A percentile compares a stretch with the other conserved stretches of the same genome.
Conservation (phyloP, 2,797 vertebrate genomes). For the Mionectes olivaceus region DNA sequence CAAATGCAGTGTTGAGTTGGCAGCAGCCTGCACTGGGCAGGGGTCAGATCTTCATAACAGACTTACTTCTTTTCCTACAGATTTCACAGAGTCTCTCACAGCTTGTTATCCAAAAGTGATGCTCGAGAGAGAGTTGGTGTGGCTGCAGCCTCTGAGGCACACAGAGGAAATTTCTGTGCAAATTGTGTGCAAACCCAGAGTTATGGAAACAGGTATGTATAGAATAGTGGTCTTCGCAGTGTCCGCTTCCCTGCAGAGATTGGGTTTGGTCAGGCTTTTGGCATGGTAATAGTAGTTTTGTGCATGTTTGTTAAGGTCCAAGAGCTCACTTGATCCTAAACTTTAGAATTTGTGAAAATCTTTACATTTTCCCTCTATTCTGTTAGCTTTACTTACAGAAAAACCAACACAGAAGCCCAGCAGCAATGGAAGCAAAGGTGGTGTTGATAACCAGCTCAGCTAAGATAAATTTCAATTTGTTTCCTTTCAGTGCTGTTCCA, state of each 20-base stretch:
- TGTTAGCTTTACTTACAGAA: not conserved
- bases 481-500: not conserved
- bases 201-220: not conserved
- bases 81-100: not conserved
- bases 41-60: not conserved
- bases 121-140: not conserved
- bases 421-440: not conserved
- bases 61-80: not conserved
- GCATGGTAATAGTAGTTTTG: not conserved
- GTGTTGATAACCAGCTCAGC: not conserved
- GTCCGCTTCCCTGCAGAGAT: not conserved
- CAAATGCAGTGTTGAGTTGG: not conserved
- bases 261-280: not conserved
- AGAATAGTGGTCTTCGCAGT: not conserved
- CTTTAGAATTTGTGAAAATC: not conserved
- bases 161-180: not conserved
- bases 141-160: not conserved
- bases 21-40: not conserved
- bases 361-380: not conserved
- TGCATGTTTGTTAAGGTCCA: fast-evolving
- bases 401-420: fast-evolving
- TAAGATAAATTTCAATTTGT: not conserved
- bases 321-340: not conserved
- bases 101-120: not conserved
- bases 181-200: not conserved